These are phyloP conservation scores for Turdus rufiventris DNA, from an alignment of 2,113 vertebrate species.

Conservation along the genomic window DNA sequence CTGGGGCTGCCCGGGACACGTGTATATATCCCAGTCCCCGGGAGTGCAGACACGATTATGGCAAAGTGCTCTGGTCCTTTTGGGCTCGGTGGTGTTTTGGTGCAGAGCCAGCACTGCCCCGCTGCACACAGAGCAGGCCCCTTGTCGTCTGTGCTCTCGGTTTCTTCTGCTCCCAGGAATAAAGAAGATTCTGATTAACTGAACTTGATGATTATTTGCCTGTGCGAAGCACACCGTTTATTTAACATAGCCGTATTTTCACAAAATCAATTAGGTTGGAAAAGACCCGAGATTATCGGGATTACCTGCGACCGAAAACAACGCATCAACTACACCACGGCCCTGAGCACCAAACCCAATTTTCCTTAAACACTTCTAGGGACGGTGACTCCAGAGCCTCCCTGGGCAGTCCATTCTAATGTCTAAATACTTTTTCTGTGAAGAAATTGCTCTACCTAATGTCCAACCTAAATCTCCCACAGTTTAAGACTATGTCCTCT, in stretches of 20 bases:
- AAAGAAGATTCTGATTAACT: not conserved
- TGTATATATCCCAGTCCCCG: rapidly evolving
- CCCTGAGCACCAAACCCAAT: not conserved
- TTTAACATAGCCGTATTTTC: not conserved
- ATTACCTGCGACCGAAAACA: not conserved
- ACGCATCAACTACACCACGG: not conserved
- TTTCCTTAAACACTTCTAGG: not conserved
- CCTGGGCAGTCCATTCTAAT: not conserved
- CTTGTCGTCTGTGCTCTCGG: not conserved
- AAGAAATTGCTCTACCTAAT: not conserved
- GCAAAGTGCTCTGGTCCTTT: not conserved
- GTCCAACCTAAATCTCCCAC: not conserved
- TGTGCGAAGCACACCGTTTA: not conserved
- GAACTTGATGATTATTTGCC: too few species aligned
- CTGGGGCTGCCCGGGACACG: not conserved
- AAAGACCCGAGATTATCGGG: not conserved
- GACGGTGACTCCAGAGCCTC: not conserved
- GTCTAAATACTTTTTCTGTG: not conserved
- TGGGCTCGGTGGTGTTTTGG: rapidly evolving
- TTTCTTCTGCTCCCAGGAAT: not conserved
- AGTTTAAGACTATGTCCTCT: not conserved
- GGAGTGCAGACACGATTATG: too few species aligned
- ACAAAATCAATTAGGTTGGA: not conserved
- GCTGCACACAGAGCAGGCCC: rapidly evolving
- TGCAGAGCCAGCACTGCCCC: not conserved